These are phyloP conservation scores for Exephanes ischioxanthus DNA, from an alignment of 2,888 invertebrate species.

Conservation along the genomic window DNA sequence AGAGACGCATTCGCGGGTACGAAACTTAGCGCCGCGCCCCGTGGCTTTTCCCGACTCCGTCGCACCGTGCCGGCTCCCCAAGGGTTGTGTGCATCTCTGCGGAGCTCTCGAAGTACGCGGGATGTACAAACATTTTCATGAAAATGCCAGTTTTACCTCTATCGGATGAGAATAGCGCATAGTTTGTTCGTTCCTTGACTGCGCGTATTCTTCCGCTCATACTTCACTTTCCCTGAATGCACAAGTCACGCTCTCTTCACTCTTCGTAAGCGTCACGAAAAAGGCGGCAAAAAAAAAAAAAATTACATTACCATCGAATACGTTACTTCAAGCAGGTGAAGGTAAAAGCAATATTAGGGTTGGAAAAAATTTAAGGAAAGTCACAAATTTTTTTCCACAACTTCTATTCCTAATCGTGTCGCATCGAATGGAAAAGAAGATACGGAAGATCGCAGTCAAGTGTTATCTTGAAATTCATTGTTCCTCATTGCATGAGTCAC, in stretches of 20 bases:
- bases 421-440: too few relatives aligned
- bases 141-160: slow-evolving; percentile 39
- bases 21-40: slow-evolving; percentile 62
- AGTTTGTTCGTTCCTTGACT: neutral
- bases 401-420: too few relatives aligned
- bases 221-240: slow-evolving; percentile 13
- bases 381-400: too few relatives aligned
- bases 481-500: too few relatives aligned
- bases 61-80: slow-evolving; percentile 5
- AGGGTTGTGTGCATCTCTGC: slow-evolving; percentile 4
- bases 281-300: neutral
- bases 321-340: too few relatives aligned
- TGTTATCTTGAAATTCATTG: neutral
- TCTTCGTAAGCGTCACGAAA: slow-evolving; percentile 11
- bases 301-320: neutral
- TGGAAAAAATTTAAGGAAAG: too few relatives aligned
- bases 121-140: slow-evolving; percentile 40
- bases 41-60: slow-evolving; percentile 19
- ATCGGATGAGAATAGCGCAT: slow-evolving; percentile 21
- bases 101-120: slow-evolving; percentile 18
- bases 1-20: slow-evolving; percentile 60
- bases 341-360: too few relatives aligned
- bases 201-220: neutral
- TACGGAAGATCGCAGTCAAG: neutral
- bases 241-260: neutral